These are phyloP conservation scores for Lamellibrachia luymesi DNA, from an alignment of 1,140 invertebrate species.

Conservation along the genomic window DNA sequence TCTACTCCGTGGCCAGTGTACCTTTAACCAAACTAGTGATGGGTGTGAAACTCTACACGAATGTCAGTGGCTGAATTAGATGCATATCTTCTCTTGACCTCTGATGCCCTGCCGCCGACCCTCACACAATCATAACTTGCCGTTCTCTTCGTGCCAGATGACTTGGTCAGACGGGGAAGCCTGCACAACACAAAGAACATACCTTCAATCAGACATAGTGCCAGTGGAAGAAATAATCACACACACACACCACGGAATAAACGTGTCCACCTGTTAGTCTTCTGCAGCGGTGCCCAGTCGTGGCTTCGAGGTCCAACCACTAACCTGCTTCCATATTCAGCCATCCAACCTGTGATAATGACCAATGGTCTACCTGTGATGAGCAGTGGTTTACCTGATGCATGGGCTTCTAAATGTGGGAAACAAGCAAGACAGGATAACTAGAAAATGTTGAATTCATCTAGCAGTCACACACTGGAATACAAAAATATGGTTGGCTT, in stretches of 20 bases:
- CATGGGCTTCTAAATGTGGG: not conserved
- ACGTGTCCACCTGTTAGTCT: not conserved
- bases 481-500: not conserved
- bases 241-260: not conserved
- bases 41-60: not conserved
- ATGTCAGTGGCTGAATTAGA: not conserved
- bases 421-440: not conserved
- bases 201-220: not conserved
- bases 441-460: not conserved
- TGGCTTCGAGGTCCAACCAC: not conserved
- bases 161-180: not conserved
- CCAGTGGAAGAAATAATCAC: not conserved
- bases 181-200: not conserved
- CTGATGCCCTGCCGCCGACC: not conserved
- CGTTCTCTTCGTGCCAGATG: not conserved
- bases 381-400: not conserved
- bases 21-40: not conserved
- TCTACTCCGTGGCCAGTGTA: not conserved
- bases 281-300: not conserved
- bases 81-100: not conserved
- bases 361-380: not conserved
- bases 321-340: not conserved
- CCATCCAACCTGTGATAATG: not conserved
- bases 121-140: not conserved
- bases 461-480: too few species aligned